Conservation (phyloP, 2,113 vertebrate species). For the Cynocephalus volans region DNA sequence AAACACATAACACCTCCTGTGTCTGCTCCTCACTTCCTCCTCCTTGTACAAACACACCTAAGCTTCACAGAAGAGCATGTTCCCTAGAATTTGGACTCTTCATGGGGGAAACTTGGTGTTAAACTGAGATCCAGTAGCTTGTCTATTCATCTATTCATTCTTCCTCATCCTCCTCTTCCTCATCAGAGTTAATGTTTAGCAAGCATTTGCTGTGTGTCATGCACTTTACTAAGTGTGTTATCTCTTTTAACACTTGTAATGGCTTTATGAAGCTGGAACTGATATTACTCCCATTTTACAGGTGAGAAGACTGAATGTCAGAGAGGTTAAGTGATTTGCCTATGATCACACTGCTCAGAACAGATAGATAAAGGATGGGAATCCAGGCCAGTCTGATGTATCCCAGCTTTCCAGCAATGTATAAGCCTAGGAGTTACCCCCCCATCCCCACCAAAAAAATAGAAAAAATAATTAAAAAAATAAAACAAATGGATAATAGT, state of each 20-base stretch:
- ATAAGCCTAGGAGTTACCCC: background rate
- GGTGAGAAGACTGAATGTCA: background rate
- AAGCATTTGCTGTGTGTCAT: background rate
- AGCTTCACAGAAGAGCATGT: background rate
- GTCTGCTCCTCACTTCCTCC: background rate
- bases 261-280: background rate
- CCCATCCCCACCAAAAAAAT: background rate
- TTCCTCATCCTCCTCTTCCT: background rate
- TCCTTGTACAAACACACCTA: background rate
- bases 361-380: background rate
- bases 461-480: background rate
- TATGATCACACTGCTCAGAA: background rate
- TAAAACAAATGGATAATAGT: background rate
- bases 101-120: background rate
- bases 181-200: background rate
- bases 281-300: background rate
- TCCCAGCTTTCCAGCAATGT: background rate
- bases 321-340: background rate
- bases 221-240: background rate
- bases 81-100: background rate
- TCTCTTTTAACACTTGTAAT: background rate
- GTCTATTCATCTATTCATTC: background rate
- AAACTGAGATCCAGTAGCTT: background rate
- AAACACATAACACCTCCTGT: background rate
- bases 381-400: background rate